These are phyloP conservation scores for Galerucella calmariensis DNA, from an alignment of 2,888 invertebrate genomes.

Conservation along the genomic window DNA sequence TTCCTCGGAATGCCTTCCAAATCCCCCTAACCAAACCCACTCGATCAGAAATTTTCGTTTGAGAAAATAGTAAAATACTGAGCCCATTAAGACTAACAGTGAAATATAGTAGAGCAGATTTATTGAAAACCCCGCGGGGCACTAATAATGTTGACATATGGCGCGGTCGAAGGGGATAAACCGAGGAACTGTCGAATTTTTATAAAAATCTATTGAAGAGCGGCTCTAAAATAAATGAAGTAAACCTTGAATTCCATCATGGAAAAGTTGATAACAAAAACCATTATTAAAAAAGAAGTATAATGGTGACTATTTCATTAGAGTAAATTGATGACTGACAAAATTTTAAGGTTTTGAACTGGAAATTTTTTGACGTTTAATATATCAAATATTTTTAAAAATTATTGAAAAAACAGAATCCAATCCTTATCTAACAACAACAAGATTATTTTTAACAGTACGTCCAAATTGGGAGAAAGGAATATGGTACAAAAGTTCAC, in stretches of 20 bases:
- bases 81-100: conserved; percentile 51
- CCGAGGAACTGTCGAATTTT: conserved; percentile 30
- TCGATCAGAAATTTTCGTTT: conserved; percentile 36
- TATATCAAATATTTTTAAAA: no score
- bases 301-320: no score
- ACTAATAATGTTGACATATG: conserved; percentile 56
- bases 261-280: conserved; percentile 1
- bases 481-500: no score
- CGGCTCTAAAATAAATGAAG: conserved; percentile 16
- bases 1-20: background rate
- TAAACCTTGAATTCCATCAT: conserved; percentile 11
- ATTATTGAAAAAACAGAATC: no score
- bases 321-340: no score
- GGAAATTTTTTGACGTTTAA: no score
- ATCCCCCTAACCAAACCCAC: conserved; percentile 9
- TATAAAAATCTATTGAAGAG: conserved; percentile 34
- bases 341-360: no score
- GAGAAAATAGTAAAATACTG: conserved; percentile 49
- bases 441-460: no score
- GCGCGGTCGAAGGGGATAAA: conserved; percentile 39
- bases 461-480: no score
- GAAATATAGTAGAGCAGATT: conserved; percentile 54
- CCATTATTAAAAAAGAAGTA: background rate
- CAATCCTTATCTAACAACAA: no score
- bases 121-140: conserved; percentile 54